Conservation (phyloP, 2,888 invertebrate genomes). For the Palloptera scutellata region DNA sequence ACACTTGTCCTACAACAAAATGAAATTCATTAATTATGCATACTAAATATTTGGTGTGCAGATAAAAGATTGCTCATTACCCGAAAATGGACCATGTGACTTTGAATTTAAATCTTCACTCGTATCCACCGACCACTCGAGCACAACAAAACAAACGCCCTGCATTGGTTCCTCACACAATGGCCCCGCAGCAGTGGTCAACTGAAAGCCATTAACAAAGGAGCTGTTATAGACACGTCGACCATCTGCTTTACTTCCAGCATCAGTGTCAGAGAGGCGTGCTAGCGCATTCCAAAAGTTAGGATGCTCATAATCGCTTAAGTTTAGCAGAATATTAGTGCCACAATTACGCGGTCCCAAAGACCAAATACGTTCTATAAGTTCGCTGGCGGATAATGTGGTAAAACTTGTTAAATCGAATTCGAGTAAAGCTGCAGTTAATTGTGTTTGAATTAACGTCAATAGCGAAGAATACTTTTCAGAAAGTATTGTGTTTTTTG, state of each 20-base stretch:
- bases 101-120: slow-evolving; percentile 60
- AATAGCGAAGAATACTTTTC: slow-evolving; percentile 53
- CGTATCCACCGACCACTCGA: slow-evolving; percentile 77
- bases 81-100: slow-evolving; percentile 66
- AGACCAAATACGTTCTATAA: slow-evolving; percentile 82
- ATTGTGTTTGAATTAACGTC: slow-evolving; percentile 65
- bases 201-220: slow-evolving; percentile 86
- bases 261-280: slow-evolving; percentile 49
- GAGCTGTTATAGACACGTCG: slow-evolving; percentile 76
- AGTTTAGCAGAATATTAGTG: slow-evolving; percentile 88
- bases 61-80: slow-evolving; percentile 54
- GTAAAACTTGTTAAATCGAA: slow-evolving; percentile 65
- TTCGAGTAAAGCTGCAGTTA: slow-evolving; percentile 70
- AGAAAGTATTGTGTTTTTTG: slow-evolving; percentile 50
- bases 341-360: slow-evolving; percentile 91
- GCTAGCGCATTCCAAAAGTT: slow-evolving; percentile 66
- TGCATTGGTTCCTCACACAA: slow-evolving; percentile 97
- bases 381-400: slow-evolving; percentile 67
- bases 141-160: slow-evolving; percentile 90
- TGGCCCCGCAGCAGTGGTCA: slow-evolving; percentile 88
- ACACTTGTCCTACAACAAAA: slow-evolving; percentile 77
- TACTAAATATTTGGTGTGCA: slow-evolving; percentile 1
- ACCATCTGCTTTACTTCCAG: slow-evolving; percentile 60
- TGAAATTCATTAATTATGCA: neutral
- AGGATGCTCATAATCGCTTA: slow-evolving; percentile 72